phyloP scores from a whole-genome alignment of 2,888 invertebrate genomes.

The Hofmannophila pseudospretella region DNA sequence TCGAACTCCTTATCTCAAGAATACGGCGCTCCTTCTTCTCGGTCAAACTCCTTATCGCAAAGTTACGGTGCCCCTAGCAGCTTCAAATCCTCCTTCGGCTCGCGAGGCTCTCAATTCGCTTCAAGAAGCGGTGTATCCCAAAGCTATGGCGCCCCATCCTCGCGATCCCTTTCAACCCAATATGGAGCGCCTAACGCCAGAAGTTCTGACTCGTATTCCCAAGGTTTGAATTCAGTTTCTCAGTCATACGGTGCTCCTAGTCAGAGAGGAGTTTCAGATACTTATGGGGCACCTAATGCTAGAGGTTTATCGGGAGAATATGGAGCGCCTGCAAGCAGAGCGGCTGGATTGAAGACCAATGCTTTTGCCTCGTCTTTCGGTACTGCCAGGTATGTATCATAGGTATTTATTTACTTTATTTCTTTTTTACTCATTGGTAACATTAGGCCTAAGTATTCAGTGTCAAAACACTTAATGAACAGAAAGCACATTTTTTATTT shows the following conservation, averaged over 20 bases:
- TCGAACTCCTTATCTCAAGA: constrained; percentile 27
- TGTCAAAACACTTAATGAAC: no score
- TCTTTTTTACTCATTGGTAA: no score
- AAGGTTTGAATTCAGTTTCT: constrained; percentile 38
- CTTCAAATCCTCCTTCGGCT: constrained; percentile 27
- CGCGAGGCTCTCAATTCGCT: constrained; percentile 29
- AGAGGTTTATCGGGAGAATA: constrained; percentile 56
- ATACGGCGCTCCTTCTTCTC: constrained; percentile 29
- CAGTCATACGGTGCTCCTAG: constrained; percentile 31
- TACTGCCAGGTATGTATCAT: constrained; percentile 32
- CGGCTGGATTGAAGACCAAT: constrained; percentile 46
- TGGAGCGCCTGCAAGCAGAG: constrained; percentile 54
- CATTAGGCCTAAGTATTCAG: no score
- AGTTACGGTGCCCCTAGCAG: constrained; percentile 16
- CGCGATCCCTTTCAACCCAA: constrained; percentile 28
- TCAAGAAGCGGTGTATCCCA: constrained; percentile 17
- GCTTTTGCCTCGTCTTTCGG: constrained; percentile 51
- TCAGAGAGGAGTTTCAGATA: constrained; percentile 32
- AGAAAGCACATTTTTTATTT: no score
- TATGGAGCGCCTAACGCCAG: constrained; percentile 35
- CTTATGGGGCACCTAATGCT: constrained; percentile 57
- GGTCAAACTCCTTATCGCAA: constrained; percentile 28
- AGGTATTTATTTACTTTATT: not conserved
- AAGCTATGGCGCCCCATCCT: constrained; percentile 29
- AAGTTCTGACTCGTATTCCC: constrained; percentile 31